Percentiles rank a stretch among this genome's conserved stretches.
Conservation (phyloP, 2,888 invertebrate genomes). For the Platypus cylindrus region DNA sequence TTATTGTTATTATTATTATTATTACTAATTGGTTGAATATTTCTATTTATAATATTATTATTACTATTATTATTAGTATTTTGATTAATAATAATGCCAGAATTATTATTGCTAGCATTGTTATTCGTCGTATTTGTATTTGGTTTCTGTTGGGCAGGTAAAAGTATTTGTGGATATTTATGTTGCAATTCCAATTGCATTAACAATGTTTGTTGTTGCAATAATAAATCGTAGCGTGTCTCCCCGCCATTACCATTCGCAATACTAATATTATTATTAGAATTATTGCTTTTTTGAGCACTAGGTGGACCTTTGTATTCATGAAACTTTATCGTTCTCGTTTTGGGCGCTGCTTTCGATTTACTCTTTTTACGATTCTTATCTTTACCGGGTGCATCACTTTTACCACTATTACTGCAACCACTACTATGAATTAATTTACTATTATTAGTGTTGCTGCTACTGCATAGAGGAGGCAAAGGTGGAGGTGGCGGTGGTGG, state of each 20-base stretch:
- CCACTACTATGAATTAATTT: constrained; percentile 29
- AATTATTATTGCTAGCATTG: constrained; percentile 1
- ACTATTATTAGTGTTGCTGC: too few relatives aligned
- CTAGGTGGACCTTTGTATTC: constrained; percentile 87
- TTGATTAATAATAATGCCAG: too few relatives aligned
- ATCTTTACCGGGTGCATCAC: constrained; percentile 56
- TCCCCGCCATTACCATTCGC: too few relatives aligned
- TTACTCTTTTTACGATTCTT: constrained; percentile 73
- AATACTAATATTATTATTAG: constrained; percentile 36
- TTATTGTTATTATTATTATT: constrained; percentile 23
- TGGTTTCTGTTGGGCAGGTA: constrained; percentile 50
- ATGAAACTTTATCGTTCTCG: constrained; percentile 89
- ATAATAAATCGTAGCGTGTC: constrained; percentile 79
- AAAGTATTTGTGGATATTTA: constrained; percentile 70
- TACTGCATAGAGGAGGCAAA: too few relatives aligned
- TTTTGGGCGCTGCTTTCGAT: constrained; percentile 66
- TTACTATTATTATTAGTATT: constrained; percentile 29
- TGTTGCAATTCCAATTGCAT: constrained; percentile 79
- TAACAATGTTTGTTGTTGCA: constrained; percentile 89
- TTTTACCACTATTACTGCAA: constrained; percentile 33
- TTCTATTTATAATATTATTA: constrained; percentile 2
- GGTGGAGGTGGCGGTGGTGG: constrained; percentile 40
- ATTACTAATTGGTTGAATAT: too few relatives aligned
- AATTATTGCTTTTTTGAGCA: constrained; percentile 60
- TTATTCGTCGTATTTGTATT: too few relatives aligned